Evolutionary conservation across 2,888 invertebrate species (phyloP).

Genomic region (Amphipyra berbera): DNA sequence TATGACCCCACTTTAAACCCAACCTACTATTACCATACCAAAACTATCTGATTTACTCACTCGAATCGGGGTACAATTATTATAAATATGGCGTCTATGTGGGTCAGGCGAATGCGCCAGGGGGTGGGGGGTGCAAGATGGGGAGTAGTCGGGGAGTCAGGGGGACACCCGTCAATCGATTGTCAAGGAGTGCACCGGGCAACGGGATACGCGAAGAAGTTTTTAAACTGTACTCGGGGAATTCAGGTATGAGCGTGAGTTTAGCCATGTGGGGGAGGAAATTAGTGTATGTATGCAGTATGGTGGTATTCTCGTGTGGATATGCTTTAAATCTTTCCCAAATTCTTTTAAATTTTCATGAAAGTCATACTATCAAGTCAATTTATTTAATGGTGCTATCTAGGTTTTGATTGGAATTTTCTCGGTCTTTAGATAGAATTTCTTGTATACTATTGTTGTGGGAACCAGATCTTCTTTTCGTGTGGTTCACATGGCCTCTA

Average conservation of each 20-base stretch:
- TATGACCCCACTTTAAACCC: constrained; percentile 17
- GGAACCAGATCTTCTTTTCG: too few relatives aligned
- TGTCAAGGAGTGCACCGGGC: constrained; percentile 85
- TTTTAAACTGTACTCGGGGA: constrained; percentile 62
- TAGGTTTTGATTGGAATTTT: too few relatives aligned
- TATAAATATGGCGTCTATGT: constrained; percentile 88
- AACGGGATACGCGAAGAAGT: constrained; percentile 69
- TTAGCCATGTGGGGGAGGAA: constrained; percentile 13
- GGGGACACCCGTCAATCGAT: constrained; percentile 90
- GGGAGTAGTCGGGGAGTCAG: constrained; percentile 58
- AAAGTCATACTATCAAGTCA: too few relatives aligned
- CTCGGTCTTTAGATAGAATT: too few relatives aligned
- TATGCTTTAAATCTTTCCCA: too few relatives aligned
- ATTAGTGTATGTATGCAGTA: constrained; percentile 19
- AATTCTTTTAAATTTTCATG: too few relatives aligned
- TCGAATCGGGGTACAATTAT: constrained; percentile 83
- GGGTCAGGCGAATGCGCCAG: constrained; percentile 80
- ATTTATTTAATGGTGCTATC: too few relatives aligned
- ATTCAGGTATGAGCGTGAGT: constrained; percentile 54
- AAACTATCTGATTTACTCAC: constrained; percentile 61
- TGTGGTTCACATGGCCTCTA: too few relatives aligned
- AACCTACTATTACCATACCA: constrained; percentile 49
- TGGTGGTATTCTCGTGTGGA: constrained; percentile 3
- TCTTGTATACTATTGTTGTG: too few relatives aligned
- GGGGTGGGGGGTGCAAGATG: constrained; percentile 57